Percentiles rank a stretch among this genome's conserved stretches.
phyloP scores from a whole-genome alignment of 2,113 vertebrate genomes.

The Oncorhynchus kisutch region DNA sequence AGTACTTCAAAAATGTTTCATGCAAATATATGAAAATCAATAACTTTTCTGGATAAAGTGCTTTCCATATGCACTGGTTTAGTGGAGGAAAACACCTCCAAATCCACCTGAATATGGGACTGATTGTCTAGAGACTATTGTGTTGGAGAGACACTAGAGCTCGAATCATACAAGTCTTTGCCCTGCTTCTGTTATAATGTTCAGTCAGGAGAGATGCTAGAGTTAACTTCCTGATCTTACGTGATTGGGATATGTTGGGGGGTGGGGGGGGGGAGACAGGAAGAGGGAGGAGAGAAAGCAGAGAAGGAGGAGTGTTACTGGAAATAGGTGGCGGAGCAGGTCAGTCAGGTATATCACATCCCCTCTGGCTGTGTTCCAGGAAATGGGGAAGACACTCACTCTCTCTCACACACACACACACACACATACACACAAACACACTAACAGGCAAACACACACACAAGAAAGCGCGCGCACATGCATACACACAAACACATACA shows the following conservation, averaged over 20 bases:
- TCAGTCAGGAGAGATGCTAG: not conserved
- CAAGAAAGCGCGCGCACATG: not conserved
- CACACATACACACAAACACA: too few species aligned
- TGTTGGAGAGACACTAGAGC: too few species aligned
- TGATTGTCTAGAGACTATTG: too few species aligned
- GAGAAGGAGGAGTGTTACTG: constrained; percentile 62
- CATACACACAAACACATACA: not conserved
- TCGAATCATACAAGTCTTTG: too few species aligned
- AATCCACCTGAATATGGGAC: too few species aligned
- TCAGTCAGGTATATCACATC: not conserved
- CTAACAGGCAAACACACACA: not conserved
- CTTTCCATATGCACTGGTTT: too few species aligned
- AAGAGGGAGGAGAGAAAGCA: constrained; percentile 23
- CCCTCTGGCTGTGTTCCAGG: constrained; percentile 53
- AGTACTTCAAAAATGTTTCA: too few species aligned
- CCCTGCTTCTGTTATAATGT: too few species aligned
- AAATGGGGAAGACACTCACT: constrained; percentile 45
- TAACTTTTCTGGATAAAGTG: too few species aligned
- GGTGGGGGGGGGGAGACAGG: not conserved
- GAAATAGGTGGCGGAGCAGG: constrained; percentile 67
- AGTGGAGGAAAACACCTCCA: too few species aligned
- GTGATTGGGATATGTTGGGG: constrained; percentile 21
- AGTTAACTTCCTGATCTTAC: not conserved
- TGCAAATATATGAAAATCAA: too few species aligned
- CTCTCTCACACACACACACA: not conserved